Conservation (phyloP, 2,888 invertebrate species). For the Leptinotarsa peninsularis region DNA sequence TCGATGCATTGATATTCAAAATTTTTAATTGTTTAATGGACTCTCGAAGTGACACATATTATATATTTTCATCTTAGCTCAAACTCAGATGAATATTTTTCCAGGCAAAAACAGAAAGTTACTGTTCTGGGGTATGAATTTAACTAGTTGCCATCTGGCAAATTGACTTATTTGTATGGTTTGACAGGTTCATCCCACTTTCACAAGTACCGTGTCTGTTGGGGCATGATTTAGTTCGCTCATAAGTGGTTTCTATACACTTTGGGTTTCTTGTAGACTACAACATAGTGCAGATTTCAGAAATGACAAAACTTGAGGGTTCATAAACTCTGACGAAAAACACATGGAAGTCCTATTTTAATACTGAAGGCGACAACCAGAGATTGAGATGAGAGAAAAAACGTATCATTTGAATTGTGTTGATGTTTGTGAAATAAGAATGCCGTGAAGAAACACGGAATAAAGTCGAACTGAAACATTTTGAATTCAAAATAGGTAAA, state of each 20-base stretch:
- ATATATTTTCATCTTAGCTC: too few relatives aligned
- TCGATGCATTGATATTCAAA: too few relatives aligned
- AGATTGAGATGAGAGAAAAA: background rate
- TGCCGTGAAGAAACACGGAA: too few relatives aligned
- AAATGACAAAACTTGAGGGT: background rate
- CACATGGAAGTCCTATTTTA: background rate
- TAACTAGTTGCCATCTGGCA: background rate
- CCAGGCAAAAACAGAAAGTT: too few relatives aligned
- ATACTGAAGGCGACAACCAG: background rate
- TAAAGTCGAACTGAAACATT: too few relatives aligned
- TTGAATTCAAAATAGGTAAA: too few relatives aligned
- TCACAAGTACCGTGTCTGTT: constrained; percentile 26
- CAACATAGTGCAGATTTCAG: constrained; percentile 11
- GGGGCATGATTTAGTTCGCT: constrained; percentile 31
- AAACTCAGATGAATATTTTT: too few relatives aligned
- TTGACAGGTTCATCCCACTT: constrained; percentile 27
- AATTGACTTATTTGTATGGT: constrained; percentile 17
- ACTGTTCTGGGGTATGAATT: too few relatives aligned
- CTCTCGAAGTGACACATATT: too few relatives aligned
- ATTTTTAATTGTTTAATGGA: too few relatives aligned
- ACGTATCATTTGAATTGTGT: background rate
- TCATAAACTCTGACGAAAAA: background rate
- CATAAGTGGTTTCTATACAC: constrained; percentile 16
- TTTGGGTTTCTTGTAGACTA: background rate
- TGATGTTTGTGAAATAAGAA: background rate